Evolutionary conservation across 2,797 vertebrate genomes (phyloP).

Genomic region (Smutsia temminckii): DNA sequence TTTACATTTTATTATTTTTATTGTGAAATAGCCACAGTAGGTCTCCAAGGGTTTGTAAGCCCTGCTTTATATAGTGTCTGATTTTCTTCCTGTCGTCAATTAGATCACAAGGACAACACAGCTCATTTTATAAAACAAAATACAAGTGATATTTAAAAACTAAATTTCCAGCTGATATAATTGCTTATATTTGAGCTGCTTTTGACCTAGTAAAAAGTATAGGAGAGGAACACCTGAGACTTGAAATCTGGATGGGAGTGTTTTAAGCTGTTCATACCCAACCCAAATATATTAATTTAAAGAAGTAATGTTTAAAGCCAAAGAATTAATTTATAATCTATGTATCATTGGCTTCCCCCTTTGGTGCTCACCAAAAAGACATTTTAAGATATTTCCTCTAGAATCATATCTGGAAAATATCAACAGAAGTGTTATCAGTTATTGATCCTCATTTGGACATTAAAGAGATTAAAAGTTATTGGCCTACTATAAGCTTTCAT

Average conservation of each 20-base stretch:
- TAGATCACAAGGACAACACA: neutral
- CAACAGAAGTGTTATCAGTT: neutral
- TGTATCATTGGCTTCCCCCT: neutral
- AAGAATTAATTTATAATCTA: neutral
- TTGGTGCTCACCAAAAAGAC: neutral
- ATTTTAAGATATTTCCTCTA: neutral
- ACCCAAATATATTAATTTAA: neutral
- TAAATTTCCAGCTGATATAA: neutral
- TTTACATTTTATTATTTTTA: constrained; percentile 4
- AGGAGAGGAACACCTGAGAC: neutral
- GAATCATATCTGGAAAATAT: neutral
- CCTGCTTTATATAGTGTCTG: neutral
- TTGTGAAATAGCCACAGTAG: neutral
- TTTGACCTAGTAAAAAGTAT: neutral
- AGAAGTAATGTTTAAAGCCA: neutral
- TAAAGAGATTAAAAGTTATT: neutral
- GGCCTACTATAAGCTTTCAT: neutral
- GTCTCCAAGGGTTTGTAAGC: neutral
- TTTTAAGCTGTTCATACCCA: neutral
- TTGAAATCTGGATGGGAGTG: neutral
- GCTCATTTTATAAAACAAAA: constrained; percentile 48
- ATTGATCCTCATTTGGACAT: neutral
- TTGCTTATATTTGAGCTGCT: constrained; percentile 9
- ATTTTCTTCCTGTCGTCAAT: neutral
- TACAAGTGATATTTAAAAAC: neutral